Evolutionary conservation across 1,140 invertebrate species (phyloP).

Genomic region (Drosophila ercepeae): DNA sequence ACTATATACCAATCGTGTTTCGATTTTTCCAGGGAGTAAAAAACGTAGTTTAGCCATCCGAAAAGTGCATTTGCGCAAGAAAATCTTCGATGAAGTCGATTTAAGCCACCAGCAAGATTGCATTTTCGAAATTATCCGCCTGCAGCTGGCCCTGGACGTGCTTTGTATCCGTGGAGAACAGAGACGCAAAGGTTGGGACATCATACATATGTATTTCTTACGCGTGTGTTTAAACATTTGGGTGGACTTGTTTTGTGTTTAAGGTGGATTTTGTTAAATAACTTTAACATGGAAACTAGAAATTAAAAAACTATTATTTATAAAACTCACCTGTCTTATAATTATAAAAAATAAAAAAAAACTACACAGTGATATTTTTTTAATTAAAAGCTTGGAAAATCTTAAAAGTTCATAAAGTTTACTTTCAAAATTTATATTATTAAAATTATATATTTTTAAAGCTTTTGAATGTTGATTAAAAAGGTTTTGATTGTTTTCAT

Average conservation of each 20-base stretch:
- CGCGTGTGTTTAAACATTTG: slow-evolving; percentile 10
- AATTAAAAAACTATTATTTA: no score
- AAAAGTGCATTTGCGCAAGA: slow-evolving; percentile 44
- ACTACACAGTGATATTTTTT: not conserved
- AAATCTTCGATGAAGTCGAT: slow-evolving; percentile 62
- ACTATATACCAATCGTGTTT: slow-evolving; percentile 30
- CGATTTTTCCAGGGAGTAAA: slow-evolving; percentile 41
- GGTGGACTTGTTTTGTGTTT: slow-evolving; percentile 13
- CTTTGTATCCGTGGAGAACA: slow-evolving; percentile 81
- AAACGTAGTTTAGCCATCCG: slow-evolving; percentile 19
- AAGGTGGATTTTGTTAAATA: not conserved
- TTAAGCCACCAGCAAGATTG: slow-evolving; percentile 78
- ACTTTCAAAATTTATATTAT: no score
- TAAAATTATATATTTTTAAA: no score
- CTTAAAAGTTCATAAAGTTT: no score
- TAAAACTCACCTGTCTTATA: no score
- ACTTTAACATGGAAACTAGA: not conserved
- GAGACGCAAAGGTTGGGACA: slow-evolving; percentile 78
- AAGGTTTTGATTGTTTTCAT: no score
- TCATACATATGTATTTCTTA: slow-evolving; percentile 20
- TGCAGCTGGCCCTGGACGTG: slow-evolving; percentile 81
- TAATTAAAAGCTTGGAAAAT: no score
- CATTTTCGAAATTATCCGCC: slow-evolving; percentile 81
- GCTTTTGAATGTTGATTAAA: no score
- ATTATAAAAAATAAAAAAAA: no score